Percentiles rank a stretch among this genome's conserved stretches.
Conservation (phyloP, 2,113 vertebrate genomes). For the Vireo altiloquus region DNA sequence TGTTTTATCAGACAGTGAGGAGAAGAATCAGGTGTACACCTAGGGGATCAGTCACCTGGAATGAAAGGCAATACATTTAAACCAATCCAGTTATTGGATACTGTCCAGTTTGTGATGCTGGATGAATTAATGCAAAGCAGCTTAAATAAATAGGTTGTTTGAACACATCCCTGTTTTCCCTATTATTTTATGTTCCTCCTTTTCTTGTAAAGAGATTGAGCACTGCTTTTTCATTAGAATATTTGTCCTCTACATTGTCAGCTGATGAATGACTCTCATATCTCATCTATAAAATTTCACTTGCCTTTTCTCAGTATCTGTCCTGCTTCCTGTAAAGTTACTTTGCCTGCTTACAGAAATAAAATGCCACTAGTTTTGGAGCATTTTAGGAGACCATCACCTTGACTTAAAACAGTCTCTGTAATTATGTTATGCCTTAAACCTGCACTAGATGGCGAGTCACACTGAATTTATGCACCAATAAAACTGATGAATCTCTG, state of each 20-base stretch:
- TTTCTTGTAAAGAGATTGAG: neutral
- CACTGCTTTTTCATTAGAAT: neutral
- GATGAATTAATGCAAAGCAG: neutral
- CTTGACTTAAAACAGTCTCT: neutral
- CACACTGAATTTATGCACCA: neutral
- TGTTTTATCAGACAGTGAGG: neutral
- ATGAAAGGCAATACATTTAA: neutral
- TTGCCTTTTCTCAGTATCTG: neutral
- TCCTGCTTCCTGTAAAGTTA: neutral
- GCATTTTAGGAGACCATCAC: neutral
- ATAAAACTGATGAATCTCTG: neutral
- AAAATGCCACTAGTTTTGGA: neutral
- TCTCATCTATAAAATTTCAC: neutral
- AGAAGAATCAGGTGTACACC: neutral
- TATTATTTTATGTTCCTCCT: neutral
- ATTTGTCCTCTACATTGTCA: neutral
- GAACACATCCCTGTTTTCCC: fast-evolving
- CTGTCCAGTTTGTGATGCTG: neutral
- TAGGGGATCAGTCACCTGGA: neutral
- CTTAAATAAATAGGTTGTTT: neutral
- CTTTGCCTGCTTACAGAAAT: neutral
- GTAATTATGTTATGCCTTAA: neutral
- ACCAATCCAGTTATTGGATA: neutral
- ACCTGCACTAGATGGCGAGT: constrained; percentile 40
- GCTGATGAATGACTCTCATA: neutral